Base-by-base conservation (phyloP, 2,888 invertebrate genomes). In the Limnephilus auricula region DNA sequence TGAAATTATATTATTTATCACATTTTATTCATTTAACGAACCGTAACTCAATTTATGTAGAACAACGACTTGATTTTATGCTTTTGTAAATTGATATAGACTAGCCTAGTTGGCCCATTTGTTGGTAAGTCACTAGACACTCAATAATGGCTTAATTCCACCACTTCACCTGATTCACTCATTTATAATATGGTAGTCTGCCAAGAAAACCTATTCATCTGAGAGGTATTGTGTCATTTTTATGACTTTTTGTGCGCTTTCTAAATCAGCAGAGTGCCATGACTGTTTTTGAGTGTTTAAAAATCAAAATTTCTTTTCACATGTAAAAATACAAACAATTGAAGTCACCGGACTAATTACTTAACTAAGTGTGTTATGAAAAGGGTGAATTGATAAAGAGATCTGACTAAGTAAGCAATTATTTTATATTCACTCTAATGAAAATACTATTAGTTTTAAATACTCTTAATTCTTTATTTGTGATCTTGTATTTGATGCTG, bases 391-490 rank as follows among this genome's bases (percentile, higher is more conserved):
- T 65, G 32, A 82, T 82, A 82, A 82, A 82, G 82, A 32, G 82
- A 82, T 82, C 82, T 82, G 82, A 31, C 82, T 82, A 32, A 82
- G 31, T 82, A 82, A 82, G 82, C 31, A 82, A 82, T 82, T 82
- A 80, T 82, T 82, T 82, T 82, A 82, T 31, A 82, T 82, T 82
- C 82, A 82, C 82, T 82, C 45, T 25, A 31, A 82, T 37, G 37
- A 82, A 82, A 82, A 82, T 82, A 82, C 82, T 82, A 82, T 34
- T 82, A 82, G 50, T 89, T 50, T 90, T 34, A 90, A 84, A 90
- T 86, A 90, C 90, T 86, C 90, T 86, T 80, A 79, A 82, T 82
- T 82, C 31, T 85, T 90, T 65, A 25, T 90, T 90, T 84, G 83
- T 90, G 90, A 90, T 84, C 32, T 89, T 89, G 84, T 87, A 34